These are phyloP conservation scores for Cephus cinctus DNA, from an alignment of 1,140 invertebrate species.

Conservation along the genomic window DNA sequence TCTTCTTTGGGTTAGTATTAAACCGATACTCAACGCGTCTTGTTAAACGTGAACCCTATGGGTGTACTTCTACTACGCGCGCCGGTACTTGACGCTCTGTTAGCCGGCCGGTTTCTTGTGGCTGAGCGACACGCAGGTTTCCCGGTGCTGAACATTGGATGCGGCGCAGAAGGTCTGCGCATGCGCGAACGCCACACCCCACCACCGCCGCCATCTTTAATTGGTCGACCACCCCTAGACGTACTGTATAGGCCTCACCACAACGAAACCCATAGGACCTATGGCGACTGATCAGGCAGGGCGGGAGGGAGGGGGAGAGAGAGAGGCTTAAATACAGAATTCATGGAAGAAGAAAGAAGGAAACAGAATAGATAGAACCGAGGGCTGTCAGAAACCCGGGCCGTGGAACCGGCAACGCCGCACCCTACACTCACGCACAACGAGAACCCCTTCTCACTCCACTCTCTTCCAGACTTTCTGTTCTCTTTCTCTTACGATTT, in stretches of 20 bases:
- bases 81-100: too few species aligned
- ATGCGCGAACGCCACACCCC: conserved; percentile 23
- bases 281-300: too few species aligned
- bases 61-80: too few species aligned
- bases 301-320: too few species aligned
- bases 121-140: not conserved
- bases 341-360: too few species aligned
- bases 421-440: conserved; percentile 18
- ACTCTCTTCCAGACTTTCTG: not conserved
- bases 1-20: too few species aligned
- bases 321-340: too few species aligned
- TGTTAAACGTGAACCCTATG: too few species aligned
- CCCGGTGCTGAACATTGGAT: not conserved
- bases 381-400: conserved; percentile 9
- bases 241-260: too few species aligned
- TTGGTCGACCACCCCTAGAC: conserved; percentile 41
- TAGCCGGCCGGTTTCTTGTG: conserved; percentile 20
- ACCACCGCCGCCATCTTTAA: conserved; percentile 42
- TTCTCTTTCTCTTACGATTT: conserved; percentile 1
- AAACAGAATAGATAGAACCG: conserved; percentile 13
- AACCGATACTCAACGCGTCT: too few species aligned
- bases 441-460: conserved; percentile 30
- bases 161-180: conserved; percentile 6
- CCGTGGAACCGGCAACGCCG: conserved; percentile 23
- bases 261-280: too few species aligned